Base-by-base conservation (phyloP, 2,888 invertebrate genomes). In the Cremastinae sp. region DNA sequence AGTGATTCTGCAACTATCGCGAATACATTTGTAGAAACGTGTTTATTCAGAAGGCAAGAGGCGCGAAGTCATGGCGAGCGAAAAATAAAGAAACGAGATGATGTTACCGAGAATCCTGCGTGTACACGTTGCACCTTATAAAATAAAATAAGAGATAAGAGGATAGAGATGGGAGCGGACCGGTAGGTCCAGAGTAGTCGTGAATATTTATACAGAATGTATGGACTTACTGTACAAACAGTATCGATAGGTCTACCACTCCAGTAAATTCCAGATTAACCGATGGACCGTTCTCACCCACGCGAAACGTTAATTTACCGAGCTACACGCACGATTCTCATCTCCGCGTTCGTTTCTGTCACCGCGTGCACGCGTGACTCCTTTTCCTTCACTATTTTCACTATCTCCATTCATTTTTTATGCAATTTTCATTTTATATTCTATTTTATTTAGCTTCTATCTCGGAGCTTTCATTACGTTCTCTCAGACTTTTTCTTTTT, bases 281-380 rank as follows among this genome's bases (percentile, higher is more conserved):
- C 28, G 28, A 28, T 28, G 28, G 28, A 70, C 66, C 64, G 71
- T 64, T 66, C 71, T 69, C 81, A 78, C 82, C 82, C 82, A 82
- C 82, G 82, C 79, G 64, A 55, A 75, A 37, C 77, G 75, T 78
- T 82, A 79, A 82, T 78, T 76, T 75, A 62, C 73, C 53, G 53
- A 61, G 73, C 68, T 61, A 74, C 73, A 68, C 61, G 55, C 39
- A 45, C 41, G 66, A 61, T 61, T 28, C 47, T 66, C 49, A 58
- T 51, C 58, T 22, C 28, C 28, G 20, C 62, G 58, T 65, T 43
- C 14, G 55, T 59, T 51, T 20, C 37, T 37, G 37, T 10, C 61
- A 53, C 28, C 28, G 5, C 18, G 43, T 59, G 22, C 39, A 47
- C 43, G 65, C 65, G 65, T 62, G 66, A 61, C 66, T 73, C 66